Conservation (phyloP, 2,113 vertebrate species). For the Tetrao urogallus region DNA sequence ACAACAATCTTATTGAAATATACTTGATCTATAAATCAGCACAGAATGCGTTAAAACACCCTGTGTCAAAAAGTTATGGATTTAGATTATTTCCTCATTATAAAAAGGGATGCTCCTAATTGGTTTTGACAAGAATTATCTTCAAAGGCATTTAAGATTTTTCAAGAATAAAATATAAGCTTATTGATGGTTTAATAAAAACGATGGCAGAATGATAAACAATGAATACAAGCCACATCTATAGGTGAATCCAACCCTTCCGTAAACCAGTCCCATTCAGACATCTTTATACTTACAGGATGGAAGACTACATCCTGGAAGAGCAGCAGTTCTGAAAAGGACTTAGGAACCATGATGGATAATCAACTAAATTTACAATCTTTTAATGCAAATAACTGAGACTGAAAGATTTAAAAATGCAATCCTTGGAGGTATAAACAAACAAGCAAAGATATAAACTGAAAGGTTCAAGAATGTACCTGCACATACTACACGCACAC, state of each 20-base stretch:
- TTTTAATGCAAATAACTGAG: conserved; percentile 62
- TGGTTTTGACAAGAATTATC: not conserved
- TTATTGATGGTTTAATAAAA: not conserved
- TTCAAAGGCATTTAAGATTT: not conserved
- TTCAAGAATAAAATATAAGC: not conserved
- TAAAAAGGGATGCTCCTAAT: not conserved
- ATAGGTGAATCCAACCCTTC: not conserved
- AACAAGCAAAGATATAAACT: not conserved
- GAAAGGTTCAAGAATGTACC: conserved; percentile 31
- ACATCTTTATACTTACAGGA: conserved; percentile 46
- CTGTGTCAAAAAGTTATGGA: not conserved
- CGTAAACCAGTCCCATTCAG: conserved; percentile 13
- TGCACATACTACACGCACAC: not conserved
- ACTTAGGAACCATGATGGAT: conserved; percentile 45
- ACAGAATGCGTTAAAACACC: not conserved
- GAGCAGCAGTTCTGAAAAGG: conserved; percentile 44
- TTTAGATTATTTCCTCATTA: not conserved
- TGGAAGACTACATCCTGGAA: conserved; percentile 44
- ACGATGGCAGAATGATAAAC: not conserved
- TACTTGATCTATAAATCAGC: not conserved
- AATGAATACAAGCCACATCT: not conserved
- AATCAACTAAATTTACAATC: conserved; percentile 42
- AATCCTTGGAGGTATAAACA: conserved; percentile 36
- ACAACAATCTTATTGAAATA: not conserved
- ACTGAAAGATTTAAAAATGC: conserved; percentile 45